Conservation (phyloP, 2,888 invertebrate species). For the Xiphydria camelus region DNA sequence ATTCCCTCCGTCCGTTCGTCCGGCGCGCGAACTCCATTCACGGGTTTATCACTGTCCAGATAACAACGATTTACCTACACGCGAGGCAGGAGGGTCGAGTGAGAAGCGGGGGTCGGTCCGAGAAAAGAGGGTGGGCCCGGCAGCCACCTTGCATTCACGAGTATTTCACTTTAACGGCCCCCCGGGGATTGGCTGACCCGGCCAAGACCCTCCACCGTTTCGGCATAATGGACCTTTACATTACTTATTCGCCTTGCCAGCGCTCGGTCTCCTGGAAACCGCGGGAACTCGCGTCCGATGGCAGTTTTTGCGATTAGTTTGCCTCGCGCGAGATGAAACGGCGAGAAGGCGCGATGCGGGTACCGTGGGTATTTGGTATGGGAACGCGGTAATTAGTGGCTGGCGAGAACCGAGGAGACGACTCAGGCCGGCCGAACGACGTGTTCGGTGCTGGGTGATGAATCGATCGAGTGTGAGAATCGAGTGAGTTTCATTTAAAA, state of each 20-base stretch:
- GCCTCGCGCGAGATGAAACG: too few species aligned
- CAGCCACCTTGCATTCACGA: slow-evolving; percentile 57
- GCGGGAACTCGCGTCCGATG: too few species aligned
- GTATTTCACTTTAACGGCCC: slow-evolving; percentile 59
- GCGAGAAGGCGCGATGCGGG: too few species aligned
- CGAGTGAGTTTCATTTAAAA: too few species aligned
- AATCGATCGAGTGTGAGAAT: too few species aligned
- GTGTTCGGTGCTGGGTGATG: too few species aligned
- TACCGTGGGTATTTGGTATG: too few species aligned
- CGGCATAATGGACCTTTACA: slow-evolving; percentile 57
- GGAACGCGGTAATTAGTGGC: too few species aligned
- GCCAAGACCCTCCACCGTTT: slow-evolving; percentile 53
- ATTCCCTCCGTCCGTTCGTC: slow-evolving; percentile 30
- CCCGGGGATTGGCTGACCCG: slow-evolving; percentile 57
- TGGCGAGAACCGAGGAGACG: too few species aligned
- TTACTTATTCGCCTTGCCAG: slow-evolving; percentile 55
- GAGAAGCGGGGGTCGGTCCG: slow-evolving; percentile 18
- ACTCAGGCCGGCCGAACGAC: too few species aligned
- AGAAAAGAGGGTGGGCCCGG: too few species aligned
- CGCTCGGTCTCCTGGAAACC: slow-evolving; percentile 11
- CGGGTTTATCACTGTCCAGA: slow-evolving; percentile 59
- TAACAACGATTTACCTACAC: slow-evolving; percentile 59
- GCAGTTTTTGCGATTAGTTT: neutral
- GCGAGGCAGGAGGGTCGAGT: slow-evolving; percentile 16
- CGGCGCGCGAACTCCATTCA: slow-evolving; percentile 53